Conservation (phyloP, 2,888 invertebrate species). For the Mesorhabditis belari region DNA sequence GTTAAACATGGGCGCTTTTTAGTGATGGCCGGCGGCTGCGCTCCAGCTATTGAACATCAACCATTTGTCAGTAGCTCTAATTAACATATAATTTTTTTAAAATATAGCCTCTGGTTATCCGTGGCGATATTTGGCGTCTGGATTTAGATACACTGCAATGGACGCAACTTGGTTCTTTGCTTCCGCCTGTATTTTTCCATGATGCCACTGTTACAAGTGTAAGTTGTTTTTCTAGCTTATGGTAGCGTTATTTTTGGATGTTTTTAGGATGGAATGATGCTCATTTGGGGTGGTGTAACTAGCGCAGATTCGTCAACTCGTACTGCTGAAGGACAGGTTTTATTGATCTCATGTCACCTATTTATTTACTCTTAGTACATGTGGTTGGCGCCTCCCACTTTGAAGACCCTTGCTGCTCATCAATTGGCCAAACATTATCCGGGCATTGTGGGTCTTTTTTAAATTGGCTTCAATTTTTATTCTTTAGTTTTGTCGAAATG, state of each 20-base stretch:
- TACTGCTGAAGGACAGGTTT: not conserved
- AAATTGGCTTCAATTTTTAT: no score
- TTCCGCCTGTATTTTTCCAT: conserved; percentile 33
- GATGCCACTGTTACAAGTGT: conserved; percentile 25
- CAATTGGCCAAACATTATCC: no score
- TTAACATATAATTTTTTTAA: no score
- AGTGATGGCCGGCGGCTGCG: not conserved
- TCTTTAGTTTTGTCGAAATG: no score
- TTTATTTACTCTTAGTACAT: no score
- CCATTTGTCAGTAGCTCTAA: no score
- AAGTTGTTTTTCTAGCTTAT: not conserved
- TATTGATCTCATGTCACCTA: no score
- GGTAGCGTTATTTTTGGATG: not conserved
- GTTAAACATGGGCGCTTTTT: not conserved
- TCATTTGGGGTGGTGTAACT: not conserved
- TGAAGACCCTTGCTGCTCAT: no score
- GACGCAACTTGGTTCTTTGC: conserved; percentile 17
- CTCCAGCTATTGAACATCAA: no score
- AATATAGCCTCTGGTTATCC: no score
- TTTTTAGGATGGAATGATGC: not conserved
- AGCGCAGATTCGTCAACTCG: not conserved
- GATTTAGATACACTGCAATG: conserved; percentile 25
- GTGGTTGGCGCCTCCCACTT: no score
- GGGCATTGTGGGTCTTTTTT: no score
- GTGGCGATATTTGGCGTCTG: conserved; percentile 31